Conservation (phyloP, 2,113 vertebrate species). For the Falcunculus frontatus region DNA sequence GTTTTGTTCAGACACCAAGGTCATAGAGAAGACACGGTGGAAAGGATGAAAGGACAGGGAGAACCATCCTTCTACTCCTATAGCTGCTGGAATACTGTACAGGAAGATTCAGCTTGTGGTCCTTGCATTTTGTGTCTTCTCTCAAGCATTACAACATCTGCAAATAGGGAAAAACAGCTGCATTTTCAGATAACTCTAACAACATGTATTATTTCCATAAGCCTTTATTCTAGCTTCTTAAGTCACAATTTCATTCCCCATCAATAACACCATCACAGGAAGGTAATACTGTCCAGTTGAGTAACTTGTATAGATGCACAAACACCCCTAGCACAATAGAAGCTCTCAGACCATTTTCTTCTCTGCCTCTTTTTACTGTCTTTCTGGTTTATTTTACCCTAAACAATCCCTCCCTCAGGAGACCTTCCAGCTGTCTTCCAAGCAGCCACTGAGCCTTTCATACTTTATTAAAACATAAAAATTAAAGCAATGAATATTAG, state of each 20-base stretch:
- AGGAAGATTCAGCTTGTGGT: not conserved
- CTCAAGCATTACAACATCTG: not conserved
- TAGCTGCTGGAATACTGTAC: accelerated
- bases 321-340: not conserved
- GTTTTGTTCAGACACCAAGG: not conserved
- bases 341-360: not conserved
- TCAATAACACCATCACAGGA: not conserved
- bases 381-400: constrained; percentile 19
- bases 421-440: constrained; percentile 1
- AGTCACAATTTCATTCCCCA: not conserved
- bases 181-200: not conserved
- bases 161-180: not conserved
- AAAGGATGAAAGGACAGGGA: not conserved
- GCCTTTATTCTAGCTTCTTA: not conserved
- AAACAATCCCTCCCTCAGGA: not conserved
- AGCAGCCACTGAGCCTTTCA: not conserved
- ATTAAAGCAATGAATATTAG: constrained; percentile 60
- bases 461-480: constrained; percentile 41
- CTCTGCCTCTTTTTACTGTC: not conserved
- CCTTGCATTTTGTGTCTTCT: not conserved
- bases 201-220: not conserved
- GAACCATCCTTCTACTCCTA: not conserved
- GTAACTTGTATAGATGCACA: not conserved
- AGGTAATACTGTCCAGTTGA: not conserved
- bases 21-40: not conserved